Base-by-base conservation (phyloP, 1,140 invertebrate species). In the Scaptodrosophila lebanonensis region DNA sequence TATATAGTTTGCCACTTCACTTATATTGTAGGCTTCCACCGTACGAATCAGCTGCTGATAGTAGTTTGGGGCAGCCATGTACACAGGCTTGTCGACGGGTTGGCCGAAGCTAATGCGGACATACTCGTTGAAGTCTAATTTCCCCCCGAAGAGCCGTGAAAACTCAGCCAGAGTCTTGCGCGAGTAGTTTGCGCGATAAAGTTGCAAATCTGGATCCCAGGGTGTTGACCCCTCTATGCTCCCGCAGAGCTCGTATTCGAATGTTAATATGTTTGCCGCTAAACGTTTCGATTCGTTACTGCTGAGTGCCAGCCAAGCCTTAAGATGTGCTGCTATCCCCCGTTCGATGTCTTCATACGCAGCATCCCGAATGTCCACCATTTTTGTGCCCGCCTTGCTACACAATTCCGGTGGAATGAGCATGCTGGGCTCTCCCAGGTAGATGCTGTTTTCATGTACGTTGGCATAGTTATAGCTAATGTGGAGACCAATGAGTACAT, bases 381-480 rank as follows among this genome's bases (percentile, higher is more conserved):
- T 2, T 12, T 54, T 40, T 0, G 43, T 39, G 0, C 45, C 43
- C 11, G 59, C 44, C 2, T 15, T 32, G 27, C 32, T 67, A 42
- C 83, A 85, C 17, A 84, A 42, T 1, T 83, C 53, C 0, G 27
- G 13, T 1, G 83, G 83, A 3, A 85, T 61, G 4, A 85, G 22
- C 0, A 77, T 85, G 13, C 45, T 63, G 0, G 83, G 83, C 9
- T 83, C 73, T 88, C 95, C 95, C 51, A 97, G 89, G 87, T 96
- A 95, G 62, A 97, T 93, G 2, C 95, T 91, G 86, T 95, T 94
- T 68, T 92, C 90, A 59, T 94, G 90, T 1, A 95, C 95, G 84
- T 95, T 94, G 68, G 93, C 94, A 32, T 95, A 94, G 83, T 97
- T 95, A 3, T 95, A 92, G 11, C 92, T 93, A 20, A 97, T 91